phyloP scores from a whole-genome alignment of 2,113 vertebrate species.

The Ochotona curzoniae region DNA sequence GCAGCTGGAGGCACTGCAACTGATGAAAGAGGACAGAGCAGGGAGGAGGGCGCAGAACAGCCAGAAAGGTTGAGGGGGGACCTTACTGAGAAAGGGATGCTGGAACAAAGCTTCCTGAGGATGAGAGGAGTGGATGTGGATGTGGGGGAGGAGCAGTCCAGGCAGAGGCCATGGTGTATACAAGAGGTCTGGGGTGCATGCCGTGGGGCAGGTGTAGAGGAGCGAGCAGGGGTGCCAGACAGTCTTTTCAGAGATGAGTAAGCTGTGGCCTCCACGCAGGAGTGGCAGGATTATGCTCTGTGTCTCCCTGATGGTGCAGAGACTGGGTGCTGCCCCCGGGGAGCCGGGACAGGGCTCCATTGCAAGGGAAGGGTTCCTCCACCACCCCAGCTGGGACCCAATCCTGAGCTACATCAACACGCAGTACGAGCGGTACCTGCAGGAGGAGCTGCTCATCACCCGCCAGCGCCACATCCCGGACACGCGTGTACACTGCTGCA shows the following conservation, averaged over 20 bases:
- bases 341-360: not conserved
- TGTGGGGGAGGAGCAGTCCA: no score
- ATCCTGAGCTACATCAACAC: slow-evolving; percentile 94
- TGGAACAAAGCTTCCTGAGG: not conserved
- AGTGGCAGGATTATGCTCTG: not conserved
- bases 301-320: not conserved
- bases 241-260: not conserved
- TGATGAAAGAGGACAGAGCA: no score
- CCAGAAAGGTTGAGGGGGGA: not conserved
- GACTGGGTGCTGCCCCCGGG: not conserved
- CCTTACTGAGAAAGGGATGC: not conserved
- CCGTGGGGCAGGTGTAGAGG: not conserved
- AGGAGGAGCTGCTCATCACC: slow-evolving; percentile 94
- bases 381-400: slow-evolving; percentile 93
- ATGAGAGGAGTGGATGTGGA: not conserved
- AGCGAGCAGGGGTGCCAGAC: no score
- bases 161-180: not conserved
- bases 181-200: not conserved
- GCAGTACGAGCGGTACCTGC: slow-evolving; percentile 95
- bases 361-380: not conserved
- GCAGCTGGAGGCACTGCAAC: not conserved
- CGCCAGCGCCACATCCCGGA: slow-evolving; percentile 95
- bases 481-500: slow-evolving; percentile 94
- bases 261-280: not conserved
- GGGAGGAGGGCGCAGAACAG: not conserved